Base-by-base conservation (phyloP, 1,140 invertebrate genomes). In the Apis florea region DNA sequence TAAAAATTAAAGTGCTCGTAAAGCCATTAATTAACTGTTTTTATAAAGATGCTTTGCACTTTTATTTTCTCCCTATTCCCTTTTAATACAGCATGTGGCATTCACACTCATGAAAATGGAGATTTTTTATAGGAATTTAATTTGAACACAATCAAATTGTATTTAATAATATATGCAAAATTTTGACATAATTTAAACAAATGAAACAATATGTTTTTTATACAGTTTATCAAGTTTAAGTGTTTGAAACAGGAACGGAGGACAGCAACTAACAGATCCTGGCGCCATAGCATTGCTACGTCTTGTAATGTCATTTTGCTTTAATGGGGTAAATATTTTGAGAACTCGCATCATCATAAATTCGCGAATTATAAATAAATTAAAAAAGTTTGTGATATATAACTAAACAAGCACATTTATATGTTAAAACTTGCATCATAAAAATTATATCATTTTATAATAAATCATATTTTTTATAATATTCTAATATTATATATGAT, bases 261-360 rank as follows among this genome's bases (percentile, higher is more conserved):
- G 90, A 94, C 90, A 94, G 91, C 91, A 92, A 94, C 90, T 94
- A 94, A 94, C 92, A 92, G 92, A 90, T 85, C 90, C 89, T 91
- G 93, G 89, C 91, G 88, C 90, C 92, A 92, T 93, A 93, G 90
- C 90, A 92, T 93, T 93, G 92, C 92, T 92, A 89, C 92, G 86
- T 92, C 90, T 92, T 93, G 90, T 92, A 90, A 91, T 93, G 87
- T 92, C 91, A 87, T 93, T 93, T 93, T 93, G 91, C 92, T 93
- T 93, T 91, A 89, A 91, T 93, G 89, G 93, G 93, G 93, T 94
- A 94, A 94, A 94, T 94, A 93, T 93, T 91, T 89, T 83, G 73
- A 91, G 85, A 82, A 83, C 85, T 90, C 86, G 84, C 79, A 88
- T 85, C 69, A 84, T 68, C 70, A 77, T 77, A 49, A 17, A 74